A percentile compares a stretch with the other conserved stretches of the same genome.
Evolutionary conservation across 1,140 invertebrate genomes (phyloP).

Genomic region (Pogonomyrmex barbatus): DNA sequence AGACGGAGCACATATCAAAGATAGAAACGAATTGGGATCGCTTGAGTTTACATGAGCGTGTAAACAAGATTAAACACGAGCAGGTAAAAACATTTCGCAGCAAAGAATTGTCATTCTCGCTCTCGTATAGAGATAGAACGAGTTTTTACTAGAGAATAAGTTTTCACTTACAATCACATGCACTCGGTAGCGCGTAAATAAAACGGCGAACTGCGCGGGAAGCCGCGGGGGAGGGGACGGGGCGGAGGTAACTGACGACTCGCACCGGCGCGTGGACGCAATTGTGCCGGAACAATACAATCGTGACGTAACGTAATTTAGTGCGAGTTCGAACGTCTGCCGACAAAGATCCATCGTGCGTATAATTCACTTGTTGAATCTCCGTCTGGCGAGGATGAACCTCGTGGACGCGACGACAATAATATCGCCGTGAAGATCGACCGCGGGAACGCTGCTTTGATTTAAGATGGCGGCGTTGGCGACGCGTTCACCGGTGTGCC

Average conservation of each 20-base stretch:
- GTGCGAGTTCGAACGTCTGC: not conserved
- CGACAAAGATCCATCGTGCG: not conserved
- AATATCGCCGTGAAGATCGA: not conserved
- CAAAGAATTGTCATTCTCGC: not conserved
- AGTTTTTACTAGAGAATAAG: not conserved
- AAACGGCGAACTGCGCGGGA: not conserved
- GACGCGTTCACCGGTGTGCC: slow-evolving; percentile 11
- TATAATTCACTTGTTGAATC: not conserved
- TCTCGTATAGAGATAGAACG: not conserved
- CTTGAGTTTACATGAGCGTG: too few species aligned
- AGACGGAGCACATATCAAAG: too few species aligned
- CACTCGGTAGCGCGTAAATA: not conserved
- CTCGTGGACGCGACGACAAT: not conserved
- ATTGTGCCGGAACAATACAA: too few species aligned
- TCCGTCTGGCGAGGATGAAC: not conserved
- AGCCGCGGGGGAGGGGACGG: not conserved
- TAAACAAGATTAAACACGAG: too few species aligned
- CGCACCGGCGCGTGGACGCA: not conserved
- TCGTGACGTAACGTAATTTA: not conserved
- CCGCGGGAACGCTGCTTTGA: not conserved
- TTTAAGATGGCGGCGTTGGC: slow-evolving; percentile 23
- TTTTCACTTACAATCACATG: not conserved
- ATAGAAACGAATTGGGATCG: too few species aligned
- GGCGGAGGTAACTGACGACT: too few species aligned
- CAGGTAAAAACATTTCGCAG: not conserved